Evolutionary conservation across 2,888 invertebrate species (phyloP).

Genomic region (Noctua pronuba): DNA sequence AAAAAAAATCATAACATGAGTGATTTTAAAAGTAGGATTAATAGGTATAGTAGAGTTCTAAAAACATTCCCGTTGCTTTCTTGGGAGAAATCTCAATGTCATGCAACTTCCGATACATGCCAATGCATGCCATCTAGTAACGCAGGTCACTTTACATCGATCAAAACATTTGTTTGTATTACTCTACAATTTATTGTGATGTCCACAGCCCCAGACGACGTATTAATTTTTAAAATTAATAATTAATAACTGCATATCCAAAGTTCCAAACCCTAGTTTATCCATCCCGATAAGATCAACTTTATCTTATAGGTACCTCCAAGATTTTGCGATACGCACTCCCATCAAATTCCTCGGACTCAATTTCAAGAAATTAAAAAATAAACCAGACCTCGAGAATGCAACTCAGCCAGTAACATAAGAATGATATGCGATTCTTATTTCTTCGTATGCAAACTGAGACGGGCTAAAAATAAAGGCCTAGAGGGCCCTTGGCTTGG

Average conservation of each 20-base stretch:
- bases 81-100: not conserved
- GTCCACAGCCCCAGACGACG: not conserved
- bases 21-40: no score
- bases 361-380: constrained; percentile 33
- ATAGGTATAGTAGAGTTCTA: not conserved
- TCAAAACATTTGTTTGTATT: not conserved
- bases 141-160: not conserved
- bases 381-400: constrained; percentile 48
- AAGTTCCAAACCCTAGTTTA: not conserved
- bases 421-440: constrained; percentile 60
- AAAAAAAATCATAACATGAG: no score
- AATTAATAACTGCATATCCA: not conserved
- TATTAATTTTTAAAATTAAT: not conserved
- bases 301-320: constrained; percentile 1
- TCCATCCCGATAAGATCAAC: not conserved
- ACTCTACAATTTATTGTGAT: not conserved
- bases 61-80: not conserved
- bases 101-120: no score
- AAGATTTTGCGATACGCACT: not conserved
- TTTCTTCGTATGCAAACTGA: constrained; percentile 64
- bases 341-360: constrained; percentile 23
- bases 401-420: constrained; percentile 39
- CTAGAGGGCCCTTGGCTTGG: constrained; percentile 35
- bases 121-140: not conserved
- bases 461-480: constrained; percentile 65